Evolutionary conservation across 1,140 invertebrate genomes (phyloP).

Genomic region (Megalopta genalis): DNA sequence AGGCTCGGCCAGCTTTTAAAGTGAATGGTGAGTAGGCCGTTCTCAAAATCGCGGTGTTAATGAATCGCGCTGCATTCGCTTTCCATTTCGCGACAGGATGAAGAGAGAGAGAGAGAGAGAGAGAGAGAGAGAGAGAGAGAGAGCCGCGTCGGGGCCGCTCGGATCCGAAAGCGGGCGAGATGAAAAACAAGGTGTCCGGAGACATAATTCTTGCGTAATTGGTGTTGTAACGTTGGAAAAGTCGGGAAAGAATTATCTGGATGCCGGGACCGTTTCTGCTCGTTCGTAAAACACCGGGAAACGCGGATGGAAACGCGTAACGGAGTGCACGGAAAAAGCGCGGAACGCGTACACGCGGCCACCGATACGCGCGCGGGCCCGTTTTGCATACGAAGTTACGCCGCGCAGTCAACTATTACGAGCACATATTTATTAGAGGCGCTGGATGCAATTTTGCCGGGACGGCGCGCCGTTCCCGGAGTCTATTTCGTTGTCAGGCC

Average conservation of each 20-base stretch:
- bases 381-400: not conserved
- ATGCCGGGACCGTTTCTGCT: constrained; percentile 17
- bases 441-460: constrained; percentile 43
- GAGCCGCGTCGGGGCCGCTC: not conserved
- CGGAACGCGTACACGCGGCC: not conserved
- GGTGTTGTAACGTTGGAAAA: constrained; percentile 19
- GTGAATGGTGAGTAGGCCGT: no score
- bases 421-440: constrained; percentile 50
- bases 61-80: not conserved
- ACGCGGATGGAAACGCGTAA: constrained; percentile 3
- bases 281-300: constrained; percentile 40
- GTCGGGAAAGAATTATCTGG: constrained; percentile 48
- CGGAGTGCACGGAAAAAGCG: no score
- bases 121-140: no score
- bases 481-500: constrained; percentile 48
- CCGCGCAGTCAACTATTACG: constrained; percentile 46
- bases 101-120: no score
- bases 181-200: not conserved
- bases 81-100: not conserved
- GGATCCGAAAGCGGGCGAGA: not conserved
- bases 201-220: constrained; percentile 25
- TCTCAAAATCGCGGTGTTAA: not conserved
- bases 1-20: no score
- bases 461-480: constrained; percentile 1
- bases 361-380: no score